phyloP scores from a whole-genome alignment of 2,113 vertebrate genomes.

The Actenoides lindsayi region DNA sequence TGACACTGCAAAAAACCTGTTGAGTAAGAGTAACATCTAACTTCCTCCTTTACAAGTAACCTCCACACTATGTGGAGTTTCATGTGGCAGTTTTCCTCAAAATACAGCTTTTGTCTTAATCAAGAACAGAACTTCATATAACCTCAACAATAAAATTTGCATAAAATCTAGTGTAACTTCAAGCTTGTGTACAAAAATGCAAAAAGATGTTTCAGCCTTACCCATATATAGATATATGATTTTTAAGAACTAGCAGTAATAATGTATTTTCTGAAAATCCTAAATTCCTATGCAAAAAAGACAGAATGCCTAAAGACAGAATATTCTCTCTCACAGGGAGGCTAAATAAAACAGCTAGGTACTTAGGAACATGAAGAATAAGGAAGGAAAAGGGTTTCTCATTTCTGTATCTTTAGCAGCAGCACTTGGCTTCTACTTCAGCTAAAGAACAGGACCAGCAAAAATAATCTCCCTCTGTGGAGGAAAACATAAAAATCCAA shows the following conservation, averaged over 20 bases:
- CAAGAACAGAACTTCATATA: not conserved
- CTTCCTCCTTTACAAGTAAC: not conserved
- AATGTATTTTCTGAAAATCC: not conserved
- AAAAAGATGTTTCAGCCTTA: not conserved
- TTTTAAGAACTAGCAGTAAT: not conserved
- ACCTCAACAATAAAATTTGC: not conserved
- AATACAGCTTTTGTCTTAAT: not conserved
- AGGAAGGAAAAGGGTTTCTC: not conserved
- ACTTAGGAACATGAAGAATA: not conserved
- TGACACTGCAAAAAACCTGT: not conserved
- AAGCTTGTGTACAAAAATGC: not conserved
- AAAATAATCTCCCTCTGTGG: not conserved
- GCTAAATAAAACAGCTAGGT: not conserved
- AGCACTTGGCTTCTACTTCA: not conserved
- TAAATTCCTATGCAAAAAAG: not conserved
- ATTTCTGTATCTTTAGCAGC: not conserved
- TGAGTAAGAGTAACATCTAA: not conserved
- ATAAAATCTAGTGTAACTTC: not conserved
- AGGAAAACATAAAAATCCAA: not conserved
- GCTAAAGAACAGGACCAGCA: not conserved
- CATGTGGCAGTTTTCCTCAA: not conserved
- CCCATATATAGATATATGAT: not conserved
- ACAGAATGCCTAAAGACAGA: not conserved
- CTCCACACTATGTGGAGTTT: too few relatives aligned
- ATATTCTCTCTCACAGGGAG: not conserved